These are phyloP conservation scores for Thripadectes ignobilis DNA, from an alignment of 2,797 vertebrate genomes.

Conservation along the genomic window DNA sequence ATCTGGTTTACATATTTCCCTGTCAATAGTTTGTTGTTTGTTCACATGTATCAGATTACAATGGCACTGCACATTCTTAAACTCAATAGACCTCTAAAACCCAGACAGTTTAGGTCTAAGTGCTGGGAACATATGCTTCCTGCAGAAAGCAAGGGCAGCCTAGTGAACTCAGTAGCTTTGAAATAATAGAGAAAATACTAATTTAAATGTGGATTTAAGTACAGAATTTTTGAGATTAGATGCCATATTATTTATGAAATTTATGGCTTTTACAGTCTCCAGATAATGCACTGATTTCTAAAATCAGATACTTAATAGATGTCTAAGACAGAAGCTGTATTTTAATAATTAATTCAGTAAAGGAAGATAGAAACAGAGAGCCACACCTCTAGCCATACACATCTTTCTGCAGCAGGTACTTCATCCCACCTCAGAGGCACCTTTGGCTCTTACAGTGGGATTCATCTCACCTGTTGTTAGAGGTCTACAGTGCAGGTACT, in stretches of 20 bases:
- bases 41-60: background rate
- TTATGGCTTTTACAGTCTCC: background rate
- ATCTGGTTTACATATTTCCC: background rate
- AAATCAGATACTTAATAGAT: background rate
- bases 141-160: background rate
- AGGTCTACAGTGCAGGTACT: background rate
- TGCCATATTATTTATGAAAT: background rate
- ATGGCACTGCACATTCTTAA: background rate
- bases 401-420: rapidly evolving
- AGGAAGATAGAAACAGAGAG: background rate
- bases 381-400: background rate
- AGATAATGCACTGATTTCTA: background rate
- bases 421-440: background rate
- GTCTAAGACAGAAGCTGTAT: background rate
- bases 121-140: background rate
- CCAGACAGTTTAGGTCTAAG: background rate
- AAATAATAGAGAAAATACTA: background rate
- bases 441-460: background rate
- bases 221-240: background rate
- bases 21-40: background rate
- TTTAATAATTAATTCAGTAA: background rate
- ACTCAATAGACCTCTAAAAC: background rate
- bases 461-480: background rate
- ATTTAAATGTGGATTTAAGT: background rate
- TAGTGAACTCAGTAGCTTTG: background rate